A percentile compares a stretch with the other conserved stretches of the same genome.
These are phyloP conservation scores for Acronicta leporina DNA, from an alignment of 2,888 invertebrate species.

Conservation along the genomic window DNA sequence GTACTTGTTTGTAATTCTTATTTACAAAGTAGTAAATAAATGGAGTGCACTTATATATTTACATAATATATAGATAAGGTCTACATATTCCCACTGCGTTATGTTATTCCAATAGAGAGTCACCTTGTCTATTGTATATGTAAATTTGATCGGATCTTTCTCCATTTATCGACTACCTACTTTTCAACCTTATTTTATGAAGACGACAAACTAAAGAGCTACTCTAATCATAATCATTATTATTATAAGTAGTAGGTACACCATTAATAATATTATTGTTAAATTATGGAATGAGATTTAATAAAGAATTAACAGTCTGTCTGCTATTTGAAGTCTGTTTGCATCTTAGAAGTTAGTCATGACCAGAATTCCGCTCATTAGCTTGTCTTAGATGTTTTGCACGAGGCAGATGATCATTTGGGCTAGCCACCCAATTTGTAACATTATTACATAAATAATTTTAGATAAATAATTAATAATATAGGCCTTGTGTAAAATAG, in stretches of 20 bases:
- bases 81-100: no score
- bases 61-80: no score
- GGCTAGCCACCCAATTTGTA: no score
- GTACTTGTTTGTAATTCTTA: conserved; percentile 43
- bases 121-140: no score
- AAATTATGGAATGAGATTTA: not conserved
- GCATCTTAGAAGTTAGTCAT: not conserved
- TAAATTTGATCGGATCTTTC: not conserved
- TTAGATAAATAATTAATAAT: not conserved
- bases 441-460: no score
- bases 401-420: not conserved
- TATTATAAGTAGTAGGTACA: not conserved
- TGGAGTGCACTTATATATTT: conserved; percentile 22
- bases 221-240: conserved; percentile 1
- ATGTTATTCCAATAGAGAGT: no score
- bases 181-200: conserved; percentile 15
- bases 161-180: conserved; percentile 44
- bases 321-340: not conserved
- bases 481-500: not conserved
- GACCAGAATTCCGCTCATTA: conserved; percentile 5
- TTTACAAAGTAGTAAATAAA: conserved; percentile 36
- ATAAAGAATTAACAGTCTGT: not conserved
- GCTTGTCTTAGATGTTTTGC: conserved; percentile 21
- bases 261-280: not conserved
- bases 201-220: conserved; percentile 30